Evolutionary conservation across 2,888 invertebrate species (phyloP), one percentile per base, ranked within the genome.

Genomic region (Anorthoa munda): DNA sequence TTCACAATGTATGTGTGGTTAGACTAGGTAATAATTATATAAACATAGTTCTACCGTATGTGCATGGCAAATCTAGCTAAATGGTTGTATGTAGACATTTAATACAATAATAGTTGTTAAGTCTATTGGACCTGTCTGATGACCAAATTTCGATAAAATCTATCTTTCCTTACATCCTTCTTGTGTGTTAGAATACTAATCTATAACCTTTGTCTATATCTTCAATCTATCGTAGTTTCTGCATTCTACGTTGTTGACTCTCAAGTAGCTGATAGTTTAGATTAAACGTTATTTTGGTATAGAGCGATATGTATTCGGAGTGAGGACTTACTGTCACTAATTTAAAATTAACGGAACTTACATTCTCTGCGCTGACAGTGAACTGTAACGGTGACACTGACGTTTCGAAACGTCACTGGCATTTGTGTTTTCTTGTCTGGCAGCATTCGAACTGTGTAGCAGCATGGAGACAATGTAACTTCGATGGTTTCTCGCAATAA

Each of bases 181-280:
- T 90, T 79, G 87, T 87, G 84, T 90, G 85, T 85, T 86, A 86
- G 85, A 75, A 73, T 63, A 82, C 79, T 84, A 77, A 91, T 90
- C 89, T 90, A 88, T 90, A 90, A 87, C 89, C 90, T 91, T 91
- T 88, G 83, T 89, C 92, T 93, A 82, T 88, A 89, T 92, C 93
- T 93, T 92, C 89, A 74, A 92, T 92, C 91, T 92, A 88, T 89
- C 89, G 90, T 91, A 90, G 90, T 84, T 83, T 90, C 94, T 93
- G 87, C 92, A 86, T 86, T 92, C 95, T 95, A 95, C 95, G 95
- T 96, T 96, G 96, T 96, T 96, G 94, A 93, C 92, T 94, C 93
- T 94, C 93, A 88, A 90, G 94, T 93, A 93, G 94, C 75, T 92
- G 91, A 93, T 91, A 89, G 91, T 88, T 92, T 93, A 94, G 93